These are phyloP conservation scores for Phyllotis vaccarum DNA, from an alignment of 2,797 vertebrate species.

Conservation along the genomic window DNA sequence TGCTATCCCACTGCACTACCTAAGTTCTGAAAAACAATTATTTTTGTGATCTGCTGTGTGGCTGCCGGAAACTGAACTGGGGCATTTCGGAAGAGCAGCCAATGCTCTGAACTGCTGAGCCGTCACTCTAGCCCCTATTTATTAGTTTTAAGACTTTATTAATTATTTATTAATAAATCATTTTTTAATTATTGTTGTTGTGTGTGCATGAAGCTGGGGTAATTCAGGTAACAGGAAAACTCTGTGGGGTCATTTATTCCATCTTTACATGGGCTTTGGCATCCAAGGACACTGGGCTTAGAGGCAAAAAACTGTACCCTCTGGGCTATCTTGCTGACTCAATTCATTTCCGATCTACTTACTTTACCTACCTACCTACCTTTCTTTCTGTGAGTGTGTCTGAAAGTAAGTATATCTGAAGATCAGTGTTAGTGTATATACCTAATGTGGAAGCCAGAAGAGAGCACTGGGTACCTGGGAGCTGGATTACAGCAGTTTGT, in stretches of 20 bases:
- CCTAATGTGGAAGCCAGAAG: background rate
- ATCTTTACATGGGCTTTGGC: background rate
- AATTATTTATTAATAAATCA: no score
- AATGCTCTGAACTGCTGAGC: background rate
- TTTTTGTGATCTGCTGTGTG: background rate
- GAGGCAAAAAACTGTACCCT: background rate
- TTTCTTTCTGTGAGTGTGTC: background rate
- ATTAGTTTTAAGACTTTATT: background rate
- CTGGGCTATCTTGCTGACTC: background rate
- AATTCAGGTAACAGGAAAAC: no score
- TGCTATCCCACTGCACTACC: background rate
- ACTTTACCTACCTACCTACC: background rate
- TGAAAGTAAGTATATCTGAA: background rate
- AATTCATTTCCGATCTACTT: background rate
- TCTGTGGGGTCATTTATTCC: background rate
- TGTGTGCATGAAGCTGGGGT: no score
- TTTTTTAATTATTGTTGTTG: background rate
- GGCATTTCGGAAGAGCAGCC: background rate
- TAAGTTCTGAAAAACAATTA: background rate
- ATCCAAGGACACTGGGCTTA: background rate
- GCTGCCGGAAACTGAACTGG: background rate
- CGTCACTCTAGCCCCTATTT: background rate
- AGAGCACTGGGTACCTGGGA: no score
- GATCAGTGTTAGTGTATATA: background rate
- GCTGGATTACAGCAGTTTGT: background rate